Conservation (phyloP, 2,113 vertebrate genomes). For the Phalacrocorax carbo region DNA sequence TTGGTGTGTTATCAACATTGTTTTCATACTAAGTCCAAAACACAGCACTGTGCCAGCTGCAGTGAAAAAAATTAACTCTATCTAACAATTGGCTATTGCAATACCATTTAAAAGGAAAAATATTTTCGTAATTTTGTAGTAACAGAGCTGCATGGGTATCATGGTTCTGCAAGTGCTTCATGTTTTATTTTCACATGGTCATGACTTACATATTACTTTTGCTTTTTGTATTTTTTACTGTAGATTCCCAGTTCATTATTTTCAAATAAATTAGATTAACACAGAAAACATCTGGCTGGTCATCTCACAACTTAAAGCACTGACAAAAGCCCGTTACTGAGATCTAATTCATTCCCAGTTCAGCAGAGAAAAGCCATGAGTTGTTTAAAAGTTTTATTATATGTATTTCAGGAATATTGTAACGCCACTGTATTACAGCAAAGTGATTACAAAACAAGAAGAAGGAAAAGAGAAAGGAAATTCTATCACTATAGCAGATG, state of each 20-base stretch:
- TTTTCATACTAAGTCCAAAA: too few relatives aligned
- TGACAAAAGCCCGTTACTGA: not conserved
- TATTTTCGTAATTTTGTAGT: not conserved
- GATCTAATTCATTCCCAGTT: not conserved
- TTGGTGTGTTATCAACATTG: too few relatives aligned
- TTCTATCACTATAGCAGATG: not conserved
- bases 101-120: not conserved
- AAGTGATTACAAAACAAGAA: not conserved
- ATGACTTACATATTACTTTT: not conserved
- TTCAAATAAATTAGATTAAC: not conserved
- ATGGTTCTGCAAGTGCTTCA: not conserved
- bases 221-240: not conserved
- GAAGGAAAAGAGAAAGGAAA: not conserved
- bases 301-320: not conserved
- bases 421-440: not conserved
- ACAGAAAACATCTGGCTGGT: not conserved
- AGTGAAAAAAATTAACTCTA: too few relatives aligned
- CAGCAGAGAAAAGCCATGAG: not conserved
- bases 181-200: not conserved
- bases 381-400: not conserved
- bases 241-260: not conserved
- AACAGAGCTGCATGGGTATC: not conserved
- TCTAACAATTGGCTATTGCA: not conserved
- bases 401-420: not conserved
- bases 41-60: too few relatives aligned